phyloP scores from a whole-genome alignment of 2,797 vertebrate species.

The Rhinatrema bivittatum region DNA sequence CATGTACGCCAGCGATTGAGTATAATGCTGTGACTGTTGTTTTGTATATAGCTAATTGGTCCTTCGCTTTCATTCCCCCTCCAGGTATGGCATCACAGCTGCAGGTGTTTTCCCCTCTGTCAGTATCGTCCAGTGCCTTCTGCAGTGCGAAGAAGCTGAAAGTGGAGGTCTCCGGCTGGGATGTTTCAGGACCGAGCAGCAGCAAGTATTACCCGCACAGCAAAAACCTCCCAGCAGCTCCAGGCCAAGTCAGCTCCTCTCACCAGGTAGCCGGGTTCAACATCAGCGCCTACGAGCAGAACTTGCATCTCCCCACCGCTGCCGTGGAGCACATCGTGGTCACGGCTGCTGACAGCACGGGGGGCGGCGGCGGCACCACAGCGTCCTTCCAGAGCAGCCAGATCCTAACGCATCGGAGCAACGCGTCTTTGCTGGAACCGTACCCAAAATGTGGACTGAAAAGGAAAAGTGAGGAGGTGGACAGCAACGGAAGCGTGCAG shows the following conservation, averaged over 20 bases:
- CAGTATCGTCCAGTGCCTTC: slow-evolving; percentile 94
- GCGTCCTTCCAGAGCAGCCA: slow-evolving; percentile 73
- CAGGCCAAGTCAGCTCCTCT: slow-evolving; percentile 63
- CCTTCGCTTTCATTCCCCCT: slow-evolving; percentile 3
- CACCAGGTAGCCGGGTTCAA: slow-evolving; percentile 77
- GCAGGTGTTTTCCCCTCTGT: slow-evolving; percentile 93
- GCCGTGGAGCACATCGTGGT: slow-evolving; percentile 70
- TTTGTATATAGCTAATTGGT: neutral
- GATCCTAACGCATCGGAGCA: slow-evolving; percentile 64
- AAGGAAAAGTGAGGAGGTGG: slow-evolving; percentile 91
- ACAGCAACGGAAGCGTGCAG: slow-evolving; percentile 97
- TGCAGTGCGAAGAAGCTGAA: slow-evolving; percentile 94
- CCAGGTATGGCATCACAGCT: slow-evolving; percentile 93
- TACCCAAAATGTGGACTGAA: slow-evolving; percentile 90
- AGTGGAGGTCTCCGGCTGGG: slow-evolving; percentile 88
- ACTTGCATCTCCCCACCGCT: slow-evolving; percentile 61
- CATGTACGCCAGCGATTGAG: no score
- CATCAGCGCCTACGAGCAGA: slow-evolving; percentile 66
- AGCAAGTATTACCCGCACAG: slow-evolving; percentile 77
- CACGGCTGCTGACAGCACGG: slow-evolving; percentile 87
- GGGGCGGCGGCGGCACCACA: slow-evolving; percentile 66
- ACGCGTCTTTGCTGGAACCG: slow-evolving; percentile 71
- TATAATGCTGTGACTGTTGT: no score
- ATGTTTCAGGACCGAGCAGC: slow-evolving; percentile 79
- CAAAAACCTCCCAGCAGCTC: slow-evolving; percentile 73